Base-by-base conservation (phyloP, 2,888 invertebrate species). In the Drosophila pegasa region DNA sequence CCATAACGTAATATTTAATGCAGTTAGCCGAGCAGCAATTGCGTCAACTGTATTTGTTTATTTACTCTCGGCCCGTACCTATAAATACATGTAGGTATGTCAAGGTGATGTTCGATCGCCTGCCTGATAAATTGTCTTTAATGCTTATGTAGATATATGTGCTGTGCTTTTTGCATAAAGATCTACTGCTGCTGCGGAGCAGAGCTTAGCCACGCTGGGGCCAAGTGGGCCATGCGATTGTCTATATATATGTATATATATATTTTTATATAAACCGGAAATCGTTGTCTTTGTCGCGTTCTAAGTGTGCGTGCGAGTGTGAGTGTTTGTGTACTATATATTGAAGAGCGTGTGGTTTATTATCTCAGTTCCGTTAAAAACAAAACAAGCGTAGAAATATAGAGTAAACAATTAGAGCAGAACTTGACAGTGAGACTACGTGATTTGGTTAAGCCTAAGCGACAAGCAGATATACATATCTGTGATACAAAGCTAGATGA, bases 51-150 rank as follows among this genome's bases (percentile, higher is more conserved):
- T 75, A 33, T 79, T 75, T 79, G 58, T 70, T 70, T 75, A 59
- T 70, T 56, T 60, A 64, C 60, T 55, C 63, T 33, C 40, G 45
- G 45, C 54, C 50, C 51, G 58, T 57, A 79, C 54, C 38, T 69
- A 61, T 76, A 78, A 75, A 68, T 76, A 72, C 58, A 63, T 59
- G 58, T 80, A 69, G 87, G 84, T 88, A 86, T 90, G 87, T 88
- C 90, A 90, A 89, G 89, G 90, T 90, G 79, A 89, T 76, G 63
- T 71, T 65, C 62, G 76, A 71, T 78, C 54, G 68, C 57, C 64
- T 59, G 86, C 43, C 64, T 57, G 80, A 72, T 80, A 68, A 69
- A 82, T 82, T 74, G 70, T 57, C 70, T 57, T 45, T 51, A 70
- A 83, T 81, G 60, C 40, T 65, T 59, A 56, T 76, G 29, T 79